Evolutionary conservation across 2,113 vertebrate species (phyloP).

Genomic region (Paradoxurus hermaphroditus): DNA sequence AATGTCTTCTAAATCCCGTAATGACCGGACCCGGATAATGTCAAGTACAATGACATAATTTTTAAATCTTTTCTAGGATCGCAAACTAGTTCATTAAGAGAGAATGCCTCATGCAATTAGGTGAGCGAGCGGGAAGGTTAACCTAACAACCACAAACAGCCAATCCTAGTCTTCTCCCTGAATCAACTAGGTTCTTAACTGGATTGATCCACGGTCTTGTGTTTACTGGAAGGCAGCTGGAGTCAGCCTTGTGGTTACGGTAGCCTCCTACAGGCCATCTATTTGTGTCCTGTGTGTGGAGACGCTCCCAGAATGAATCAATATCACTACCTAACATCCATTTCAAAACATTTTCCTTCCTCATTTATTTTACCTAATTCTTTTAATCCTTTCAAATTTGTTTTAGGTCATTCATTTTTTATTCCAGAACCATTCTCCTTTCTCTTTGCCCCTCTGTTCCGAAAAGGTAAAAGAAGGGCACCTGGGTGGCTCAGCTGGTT

Average conservation of each 20-base stretch:
- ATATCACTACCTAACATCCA: not conserved
- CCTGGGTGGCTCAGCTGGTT: too few species aligned
- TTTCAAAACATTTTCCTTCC: constrained; percentile 39
- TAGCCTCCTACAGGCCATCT: not conserved
- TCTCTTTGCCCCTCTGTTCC: not conserved
- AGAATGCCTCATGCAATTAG: not conserved
- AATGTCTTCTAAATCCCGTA: not conserved
- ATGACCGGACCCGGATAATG: not conserved
- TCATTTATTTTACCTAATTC: not conserved
- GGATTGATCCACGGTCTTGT: not conserved
- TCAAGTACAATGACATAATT: not conserved
- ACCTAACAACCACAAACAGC: not conserved
- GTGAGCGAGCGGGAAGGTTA: not conserved
- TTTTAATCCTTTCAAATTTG: too few species aligned
- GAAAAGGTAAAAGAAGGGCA: not conserved
- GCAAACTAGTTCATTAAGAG: not conserved
- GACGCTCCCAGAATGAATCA: constrained; percentile 27
- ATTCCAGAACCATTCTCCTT: not conserved
- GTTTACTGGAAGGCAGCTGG: not conserved
- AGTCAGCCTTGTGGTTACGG: not conserved
- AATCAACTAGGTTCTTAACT: not conserved
- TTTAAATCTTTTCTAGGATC: not conserved
- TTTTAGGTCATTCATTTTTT: not conserved
- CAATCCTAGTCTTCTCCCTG: not conserved
- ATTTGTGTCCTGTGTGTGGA: not conserved